Base-by-base conservation (phyloP, 2,797 vertebrate species). In the Lates japonicus region DNA sequence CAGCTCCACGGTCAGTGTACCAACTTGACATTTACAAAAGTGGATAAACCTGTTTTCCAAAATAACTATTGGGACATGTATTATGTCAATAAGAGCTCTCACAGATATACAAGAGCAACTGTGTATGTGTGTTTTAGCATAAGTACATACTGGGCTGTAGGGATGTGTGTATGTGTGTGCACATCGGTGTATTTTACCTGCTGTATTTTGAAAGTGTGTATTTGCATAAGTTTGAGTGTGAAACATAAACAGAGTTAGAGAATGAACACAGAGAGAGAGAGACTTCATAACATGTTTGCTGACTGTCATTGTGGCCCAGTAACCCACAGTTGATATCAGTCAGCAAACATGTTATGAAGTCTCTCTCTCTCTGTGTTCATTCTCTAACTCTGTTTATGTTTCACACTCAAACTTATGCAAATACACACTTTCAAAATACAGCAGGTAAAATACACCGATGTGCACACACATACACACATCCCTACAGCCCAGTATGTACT, bases 301-400 rank as follows among this genome's bases (percentile, higher is more conserved):
- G 39, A 52, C 39, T 35, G 41, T 67, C 22, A 7, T 8, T 29
- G 41, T 61, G 71, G 6, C 72, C 54, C 44, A 79, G 58, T 61
- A 51, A 83, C 76, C 58, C 37, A 62, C n/a, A 63, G 62, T 39
- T 77, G 74, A 66, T 81, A 70, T 73, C 72, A 74, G 42, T 25
- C 48, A 31, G 37, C 31, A 83, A 87, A 78, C 65, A 59, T 66
- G 46, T 69, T 49, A 14, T 60, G 3, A 35, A 17, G 11, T 54
- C 22, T 49, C 22, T 41, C 41, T 42, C 41, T 14, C 13, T 13
- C 13, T 13, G 12, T 42, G 35, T 37, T 37, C 41, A 29, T 29
- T 52, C 19, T 49, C 17, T 16, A 9, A 48, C 19, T n/a, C 37
- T 37, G 35, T 37, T 37, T 8, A 5, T 42, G 8, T 14, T 14